A percentile compares a stretch with the other conserved stretches of the same genome.
Conservation (phyloP, 2,113 vertebrate genomes). For the Ciconia boyciana region DNA sequence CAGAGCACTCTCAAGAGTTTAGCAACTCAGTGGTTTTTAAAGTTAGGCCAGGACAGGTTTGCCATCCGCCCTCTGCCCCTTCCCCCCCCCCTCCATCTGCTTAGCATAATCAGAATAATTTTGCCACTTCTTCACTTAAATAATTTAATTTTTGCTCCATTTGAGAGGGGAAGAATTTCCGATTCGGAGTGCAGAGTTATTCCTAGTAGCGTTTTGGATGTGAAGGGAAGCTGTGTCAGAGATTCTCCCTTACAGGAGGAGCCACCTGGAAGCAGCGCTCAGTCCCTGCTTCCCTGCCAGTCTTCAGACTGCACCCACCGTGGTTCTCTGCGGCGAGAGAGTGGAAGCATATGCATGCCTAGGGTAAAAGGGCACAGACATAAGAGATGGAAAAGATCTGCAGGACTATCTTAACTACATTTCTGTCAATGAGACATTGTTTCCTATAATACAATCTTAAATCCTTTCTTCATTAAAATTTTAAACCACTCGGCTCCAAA, state of each 20-base stretch:
- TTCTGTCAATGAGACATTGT: not conserved
- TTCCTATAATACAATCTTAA: not conserved
- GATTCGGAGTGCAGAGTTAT: not conserved
- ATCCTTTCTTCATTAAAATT: constrained; percentile 41
- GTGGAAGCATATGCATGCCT: not conserved
- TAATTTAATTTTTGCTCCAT: not conserved
- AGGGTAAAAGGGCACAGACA: not conserved
- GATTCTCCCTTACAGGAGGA: not conserved
- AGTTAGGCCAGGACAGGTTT: not conserved
- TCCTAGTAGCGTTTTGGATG: not conserved
- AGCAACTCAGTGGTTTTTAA: not conserved
- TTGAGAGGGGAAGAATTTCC: not conserved
- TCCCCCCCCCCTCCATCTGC: not conserved
- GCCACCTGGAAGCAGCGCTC: not conserved
- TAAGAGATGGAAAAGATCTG: not conserved
- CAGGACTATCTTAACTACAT: not conserved
- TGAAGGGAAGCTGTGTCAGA: not conserved
- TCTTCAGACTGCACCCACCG: not conserved
- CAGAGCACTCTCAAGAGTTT: not conserved
- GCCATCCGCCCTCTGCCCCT: fast-evolving
- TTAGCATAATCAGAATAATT: constrained; percentile 11
- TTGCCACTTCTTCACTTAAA: not conserved
- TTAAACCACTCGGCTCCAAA: constrained; percentile 16
- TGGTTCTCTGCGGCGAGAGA: too few species aligned
- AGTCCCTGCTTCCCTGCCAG: not conserved